Evolutionary conservation across 2,888 invertebrate genomes (phyloP).

Genomic region (Lingula anatina): DNA sequence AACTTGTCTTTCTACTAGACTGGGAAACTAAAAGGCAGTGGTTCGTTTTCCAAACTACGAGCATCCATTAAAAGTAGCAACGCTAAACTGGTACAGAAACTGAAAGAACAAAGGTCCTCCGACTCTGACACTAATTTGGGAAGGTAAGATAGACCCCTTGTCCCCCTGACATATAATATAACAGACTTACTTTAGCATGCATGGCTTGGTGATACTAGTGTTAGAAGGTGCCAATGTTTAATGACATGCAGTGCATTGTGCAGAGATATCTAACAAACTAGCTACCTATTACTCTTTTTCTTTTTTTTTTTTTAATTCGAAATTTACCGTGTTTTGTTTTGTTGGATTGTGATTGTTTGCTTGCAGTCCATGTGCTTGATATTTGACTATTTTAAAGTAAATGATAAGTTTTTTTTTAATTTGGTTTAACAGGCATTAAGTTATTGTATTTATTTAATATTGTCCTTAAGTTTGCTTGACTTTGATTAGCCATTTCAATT

Average conservation of each 20-base stretch:
- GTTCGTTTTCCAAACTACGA: constrained; percentile 66
- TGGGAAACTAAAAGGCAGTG: constrained; percentile 57
- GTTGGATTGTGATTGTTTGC: background rate
- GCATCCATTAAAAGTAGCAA: constrained; percentile 66
- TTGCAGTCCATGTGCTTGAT: background rate
- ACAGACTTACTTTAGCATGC: no score
- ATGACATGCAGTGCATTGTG: no score
- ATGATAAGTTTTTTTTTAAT: background rate
- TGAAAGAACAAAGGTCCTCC: constrained; percentile 54
- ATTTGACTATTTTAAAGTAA: background rate
- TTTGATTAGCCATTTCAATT: no score
- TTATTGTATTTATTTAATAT: no score
- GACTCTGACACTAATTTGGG: constrained; percentile 27
- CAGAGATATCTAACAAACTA: no score
- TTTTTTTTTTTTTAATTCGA: background rate
- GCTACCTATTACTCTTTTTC: no score
- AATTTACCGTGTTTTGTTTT: background rate
- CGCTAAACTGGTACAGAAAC: constrained; percentile 64
- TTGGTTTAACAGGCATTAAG: background rate
- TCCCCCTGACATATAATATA: no score
- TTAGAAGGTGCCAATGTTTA: no score
- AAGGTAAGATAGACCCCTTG: no score
- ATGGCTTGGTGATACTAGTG: no score
- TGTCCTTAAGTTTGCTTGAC: no score
- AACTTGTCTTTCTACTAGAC: no score